Percentiles rank a stretch among this genome's conserved stretches.
Evolutionary conservation across 2,888 invertebrate species (phyloP).

Genomic region (Heliconius hortense): DNA sequence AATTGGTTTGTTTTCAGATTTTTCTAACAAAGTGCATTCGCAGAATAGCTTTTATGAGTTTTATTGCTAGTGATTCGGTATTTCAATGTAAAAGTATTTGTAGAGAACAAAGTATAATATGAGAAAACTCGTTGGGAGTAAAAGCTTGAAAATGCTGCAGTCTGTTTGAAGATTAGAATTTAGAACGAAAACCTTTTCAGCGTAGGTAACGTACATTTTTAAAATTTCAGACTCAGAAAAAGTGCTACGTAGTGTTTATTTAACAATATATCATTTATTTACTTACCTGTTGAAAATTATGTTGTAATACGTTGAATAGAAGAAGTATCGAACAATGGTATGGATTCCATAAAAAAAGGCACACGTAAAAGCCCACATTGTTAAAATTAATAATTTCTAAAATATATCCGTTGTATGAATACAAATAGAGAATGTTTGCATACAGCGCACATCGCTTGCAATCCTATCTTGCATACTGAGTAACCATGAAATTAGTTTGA

Average conservation of each 20-base stretch:
- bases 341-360: neutral
- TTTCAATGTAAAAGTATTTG: conserved; percentile 13
- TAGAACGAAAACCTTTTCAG: conserved; percentile 25
- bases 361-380: conserved; percentile 11
- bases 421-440: conserved; percentile 44
- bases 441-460: conserved; percentile 43
- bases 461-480: conserved; percentile 47
- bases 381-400: conserved; percentile 29
- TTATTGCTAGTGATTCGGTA: conserved; percentile 3
- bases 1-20: neutral
- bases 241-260: neutral
- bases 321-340: neutral
- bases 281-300: neutral
- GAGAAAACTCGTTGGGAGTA: conserved; percentile 12
- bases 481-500: conserved; percentile 39
- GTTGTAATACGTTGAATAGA: neutral
- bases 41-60: neutral
- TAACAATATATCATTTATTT: neutral
- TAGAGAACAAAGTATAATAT: conserved; percentile 14
- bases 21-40: neutral
- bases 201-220: conserved; percentile 5
- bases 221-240: conserved; percentile 11
- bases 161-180: conserved; percentile 21
- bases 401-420: conserved; percentile 36
- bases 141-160: conserved; percentile 22